Base-by-base conservation (phyloP, 2,797 vertebrate genomes). In the Cichlasoma orientale region DNA sequence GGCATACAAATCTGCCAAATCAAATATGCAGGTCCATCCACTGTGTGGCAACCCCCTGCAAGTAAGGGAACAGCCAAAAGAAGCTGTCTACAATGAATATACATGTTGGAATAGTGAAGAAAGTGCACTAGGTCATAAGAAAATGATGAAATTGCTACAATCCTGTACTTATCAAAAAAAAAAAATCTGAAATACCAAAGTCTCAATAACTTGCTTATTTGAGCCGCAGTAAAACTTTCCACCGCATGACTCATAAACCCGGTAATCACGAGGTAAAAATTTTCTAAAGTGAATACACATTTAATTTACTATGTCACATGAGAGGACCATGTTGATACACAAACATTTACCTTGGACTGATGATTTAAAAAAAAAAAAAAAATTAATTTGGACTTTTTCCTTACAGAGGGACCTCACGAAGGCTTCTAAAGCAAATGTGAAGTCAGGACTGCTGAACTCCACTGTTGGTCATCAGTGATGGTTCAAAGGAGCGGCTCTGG, bases 341-440 rank as follows among this genome's bases (percentile, higher is more conserved):
- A 68, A 44, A 66, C 25, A 29, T n/a, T 47, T 50, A 44, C 3
- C 44, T 36, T 59, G 3, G 12, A 18, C 19, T 1, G 4, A 38
- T 41, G 1, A 2, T 41, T 13, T 4, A 13, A 41, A 10, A 10
- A 2, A 18, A 41, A 50, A 31, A 13, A 41, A 72, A 23, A 54
- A 2, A 74, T 76, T 25, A 1, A 7, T n/a, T 68, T 13, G 21
- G 3, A 4, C n/a, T 79, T 69, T 23, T 81, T 13, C 80, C 7
- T 77, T 18, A 82, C 96, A 98, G 98, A 97, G 90, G 70, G 96
- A 97, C 86, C 95, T 99, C 89, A 95, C 97, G 75, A 96, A 97
- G 92, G 96, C 95, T 75, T 96, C 96, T 85, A 96, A 89, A 88
- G 96, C 94, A 68, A 95, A 94, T 4, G 74, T 85, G 56, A 89